These are phyloP conservation scores for Ranitomeya imitator DNA, from an alignment of 2,113 vertebrate genomes.

Conservation along the genomic window DNA sequence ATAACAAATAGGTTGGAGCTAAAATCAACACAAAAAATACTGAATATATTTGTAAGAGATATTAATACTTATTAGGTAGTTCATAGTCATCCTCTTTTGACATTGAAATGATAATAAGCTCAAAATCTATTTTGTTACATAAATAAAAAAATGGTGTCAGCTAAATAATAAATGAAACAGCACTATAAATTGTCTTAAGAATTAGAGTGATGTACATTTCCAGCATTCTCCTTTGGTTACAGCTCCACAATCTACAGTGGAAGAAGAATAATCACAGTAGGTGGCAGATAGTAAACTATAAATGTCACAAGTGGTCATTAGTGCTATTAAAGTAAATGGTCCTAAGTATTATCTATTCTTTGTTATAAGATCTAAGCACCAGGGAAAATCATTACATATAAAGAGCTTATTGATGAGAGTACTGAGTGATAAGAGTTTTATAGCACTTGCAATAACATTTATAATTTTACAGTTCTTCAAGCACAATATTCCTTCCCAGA, in stretches of 20 bases:
- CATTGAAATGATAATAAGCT: not conserved
- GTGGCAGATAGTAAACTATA: not conserved
- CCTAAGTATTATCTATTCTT: not conserved
- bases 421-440: not conserved
- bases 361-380: not conserved
- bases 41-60: not conserved
- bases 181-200: not conserved
- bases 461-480: conserved; percentile 21
- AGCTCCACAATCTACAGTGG: not conserved
- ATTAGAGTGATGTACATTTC: not conserved
- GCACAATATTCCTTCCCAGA: conserved; percentile 1
- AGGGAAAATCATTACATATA: conserved; percentile 13
- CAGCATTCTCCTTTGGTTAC: not conserved
- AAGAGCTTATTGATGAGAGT: conserved; percentile 8
- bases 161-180: not conserved
- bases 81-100: not conserved
- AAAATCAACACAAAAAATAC: not conserved
- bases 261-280: conserved; percentile 14
- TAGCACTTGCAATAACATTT: conserved; percentile 1
- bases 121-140: not conserved
- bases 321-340: conserved; percentile 25
- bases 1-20: not conserved
- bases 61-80: not conserved
- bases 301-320: conserved; percentile 25
- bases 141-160: not conserved